These are phyloP conservation scores for Hyalella azteca DNA, from an alignment of 2,888 invertebrate species.

Conservation along the genomic window DNA sequence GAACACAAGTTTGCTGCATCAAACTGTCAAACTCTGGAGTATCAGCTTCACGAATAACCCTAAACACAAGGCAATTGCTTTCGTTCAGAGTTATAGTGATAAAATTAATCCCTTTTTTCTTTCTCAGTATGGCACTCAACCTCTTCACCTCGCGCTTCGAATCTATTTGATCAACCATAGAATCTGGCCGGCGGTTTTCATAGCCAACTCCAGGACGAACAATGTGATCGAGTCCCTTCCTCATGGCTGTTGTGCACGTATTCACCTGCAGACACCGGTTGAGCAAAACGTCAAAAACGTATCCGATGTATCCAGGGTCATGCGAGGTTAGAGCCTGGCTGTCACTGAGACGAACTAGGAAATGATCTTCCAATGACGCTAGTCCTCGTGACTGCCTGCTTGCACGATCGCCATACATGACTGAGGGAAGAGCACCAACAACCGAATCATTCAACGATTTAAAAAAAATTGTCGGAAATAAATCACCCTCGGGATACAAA, in stretches of 20 bases:
- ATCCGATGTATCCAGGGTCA: not conserved
- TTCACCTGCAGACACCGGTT: not conserved
- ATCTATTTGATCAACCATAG: not conserved
- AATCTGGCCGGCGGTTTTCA: not conserved
- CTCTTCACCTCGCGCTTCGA: not conserved
- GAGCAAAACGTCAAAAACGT: not conserved
- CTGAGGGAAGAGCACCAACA: not conserved
- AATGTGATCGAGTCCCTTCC: not conserved
- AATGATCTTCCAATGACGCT: not conserved
- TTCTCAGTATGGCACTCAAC: not conserved
- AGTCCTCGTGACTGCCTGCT: not conserved
- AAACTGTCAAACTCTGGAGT: not conserved
- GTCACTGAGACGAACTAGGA: not conserved
- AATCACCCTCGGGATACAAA: not conserved
- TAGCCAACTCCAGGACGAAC: not conserved
- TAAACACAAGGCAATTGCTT: not conserved
- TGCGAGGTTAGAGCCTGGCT: not conserved
- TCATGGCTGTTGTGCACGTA: not conserved
- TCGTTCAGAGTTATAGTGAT: not conserved
- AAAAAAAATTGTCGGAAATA: not conserved
- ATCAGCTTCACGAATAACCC: not conserved
- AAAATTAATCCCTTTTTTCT: not conserved
- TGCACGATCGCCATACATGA: not conserved
- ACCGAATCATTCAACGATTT: not conserved
- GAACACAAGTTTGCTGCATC: not conserved